These are phyloP conservation scores for Haemorhous mexicanus DNA, from an alignment of 2,113 vertebrate species.

Conservation along the genomic window DNA sequence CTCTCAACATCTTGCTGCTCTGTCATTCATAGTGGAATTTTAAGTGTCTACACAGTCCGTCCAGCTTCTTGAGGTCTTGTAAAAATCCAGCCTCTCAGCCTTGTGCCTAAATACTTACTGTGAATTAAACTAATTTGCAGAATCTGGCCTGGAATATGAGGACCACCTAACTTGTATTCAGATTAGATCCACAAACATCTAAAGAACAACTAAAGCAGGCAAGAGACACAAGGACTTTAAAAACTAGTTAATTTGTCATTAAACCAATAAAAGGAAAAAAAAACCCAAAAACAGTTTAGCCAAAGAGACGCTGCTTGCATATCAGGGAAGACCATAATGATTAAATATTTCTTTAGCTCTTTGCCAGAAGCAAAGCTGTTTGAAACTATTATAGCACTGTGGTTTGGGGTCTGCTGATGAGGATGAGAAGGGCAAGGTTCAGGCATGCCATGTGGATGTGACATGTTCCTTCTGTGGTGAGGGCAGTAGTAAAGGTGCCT, in stretches of 20 bases:
- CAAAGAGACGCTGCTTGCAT: background rate
- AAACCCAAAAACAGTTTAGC: background rate
- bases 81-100: background rate
- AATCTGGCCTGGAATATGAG: background rate
- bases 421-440: background rate
- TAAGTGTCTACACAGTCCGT: background rate
- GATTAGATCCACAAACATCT: background rate
- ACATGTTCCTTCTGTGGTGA: accelerated
- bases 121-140: background rate
- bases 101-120: background rate
- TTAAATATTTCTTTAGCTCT: background rate
- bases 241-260: background rate
- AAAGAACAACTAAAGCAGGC: background rate
- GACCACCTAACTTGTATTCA: background rate
- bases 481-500: background rate
- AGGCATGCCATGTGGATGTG: accelerated
- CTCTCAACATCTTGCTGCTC: background rate
- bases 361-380: background rate
- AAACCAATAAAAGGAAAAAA: background rate
- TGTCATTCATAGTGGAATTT: background rate
- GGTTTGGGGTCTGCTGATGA: background rate
- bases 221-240: background rate
- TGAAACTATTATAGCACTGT: background rate
- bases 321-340: background rate
- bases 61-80: background rate